Conservation (phyloP, 2,888 invertebrate species). For the Trachelus stipa region DNA sequence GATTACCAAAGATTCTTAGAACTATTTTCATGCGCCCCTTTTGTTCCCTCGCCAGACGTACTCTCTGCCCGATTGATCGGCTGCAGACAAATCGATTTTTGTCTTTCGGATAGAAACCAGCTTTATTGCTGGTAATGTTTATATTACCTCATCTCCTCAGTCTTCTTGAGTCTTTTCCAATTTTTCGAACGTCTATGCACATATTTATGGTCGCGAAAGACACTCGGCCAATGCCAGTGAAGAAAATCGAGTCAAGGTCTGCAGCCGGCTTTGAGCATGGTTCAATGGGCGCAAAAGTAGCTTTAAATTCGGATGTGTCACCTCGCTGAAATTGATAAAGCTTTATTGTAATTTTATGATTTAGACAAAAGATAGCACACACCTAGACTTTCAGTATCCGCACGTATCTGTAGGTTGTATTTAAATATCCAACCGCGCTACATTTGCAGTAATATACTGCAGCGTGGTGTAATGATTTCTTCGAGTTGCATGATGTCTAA, state of each 20-base stretch:
- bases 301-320: neutral
- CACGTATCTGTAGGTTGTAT: neutral
- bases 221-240: neutral
- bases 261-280: neutral
- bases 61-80: neutral
- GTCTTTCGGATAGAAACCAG: neutral
- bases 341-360: conserved; percentile 36
- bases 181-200: neutral
- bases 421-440: conserved; percentile 42
- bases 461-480: conserved; percentile 49
- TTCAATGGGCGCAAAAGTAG: neutral
- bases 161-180: neutral
- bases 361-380: conserved; percentile 25
- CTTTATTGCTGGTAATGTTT: neutral
- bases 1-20: conserved; percentile 19
- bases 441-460: conserved; percentile 47
- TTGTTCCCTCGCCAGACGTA: neutral
- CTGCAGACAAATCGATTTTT: neutral
- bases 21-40: neutral
- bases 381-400: conserved; percentile 22
- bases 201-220: neutral
- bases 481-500: conserved; percentile 41
- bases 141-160: neutral
- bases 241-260: neutral
- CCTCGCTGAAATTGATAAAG: conserved; percentile 32